phyloP scores from a whole-genome alignment of 1,140 invertebrate genomes.

The Scylla paramamosain region DNA sequence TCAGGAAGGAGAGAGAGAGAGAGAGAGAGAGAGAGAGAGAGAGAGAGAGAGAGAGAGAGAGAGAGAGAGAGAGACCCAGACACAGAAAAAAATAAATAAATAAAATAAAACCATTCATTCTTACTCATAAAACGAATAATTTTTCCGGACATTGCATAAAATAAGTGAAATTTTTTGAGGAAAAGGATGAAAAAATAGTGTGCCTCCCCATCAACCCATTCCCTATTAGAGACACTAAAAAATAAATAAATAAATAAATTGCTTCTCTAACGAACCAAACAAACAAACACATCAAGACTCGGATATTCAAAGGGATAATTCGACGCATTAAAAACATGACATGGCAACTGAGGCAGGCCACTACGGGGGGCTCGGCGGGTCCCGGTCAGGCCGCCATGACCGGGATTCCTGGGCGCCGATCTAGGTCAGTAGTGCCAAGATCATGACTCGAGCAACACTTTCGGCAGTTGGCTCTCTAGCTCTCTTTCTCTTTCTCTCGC shows the following conservation, averaged over 20 bases:
- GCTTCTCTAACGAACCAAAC: not conserved
- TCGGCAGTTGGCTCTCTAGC: not conserved
- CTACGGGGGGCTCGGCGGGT: not conserved
- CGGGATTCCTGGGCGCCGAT: conserved; percentile 32
- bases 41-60: too few species aligned
- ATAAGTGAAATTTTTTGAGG: not conserved
- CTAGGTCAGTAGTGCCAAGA: conserved; percentile 65
- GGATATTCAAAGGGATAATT: not conserved
- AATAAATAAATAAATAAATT: too few species aligned
- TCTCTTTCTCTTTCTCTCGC: not conserved
- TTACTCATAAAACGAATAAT: not conserved
- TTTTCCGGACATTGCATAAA: too few species aligned
- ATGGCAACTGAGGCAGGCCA: conserved; percentile 35
- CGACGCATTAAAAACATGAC: not conserved
- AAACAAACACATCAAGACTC: not conserved
- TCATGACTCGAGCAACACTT: conserved; percentile 29
- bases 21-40: too few species aligned
- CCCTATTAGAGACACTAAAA: too few species aligned
- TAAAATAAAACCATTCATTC: not conserved
- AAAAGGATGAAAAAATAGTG: not conserved
- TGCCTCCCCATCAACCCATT: too few species aligned
- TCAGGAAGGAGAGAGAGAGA: too few species aligned
- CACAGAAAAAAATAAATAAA: too few species aligned
- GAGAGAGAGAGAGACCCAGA: too few species aligned
- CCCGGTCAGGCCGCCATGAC: conserved; percentile 58